Evolutionary conservation across 2,113 vertebrate species (phyloP).

Genomic region (Uropsilus gracilis): DNA sequence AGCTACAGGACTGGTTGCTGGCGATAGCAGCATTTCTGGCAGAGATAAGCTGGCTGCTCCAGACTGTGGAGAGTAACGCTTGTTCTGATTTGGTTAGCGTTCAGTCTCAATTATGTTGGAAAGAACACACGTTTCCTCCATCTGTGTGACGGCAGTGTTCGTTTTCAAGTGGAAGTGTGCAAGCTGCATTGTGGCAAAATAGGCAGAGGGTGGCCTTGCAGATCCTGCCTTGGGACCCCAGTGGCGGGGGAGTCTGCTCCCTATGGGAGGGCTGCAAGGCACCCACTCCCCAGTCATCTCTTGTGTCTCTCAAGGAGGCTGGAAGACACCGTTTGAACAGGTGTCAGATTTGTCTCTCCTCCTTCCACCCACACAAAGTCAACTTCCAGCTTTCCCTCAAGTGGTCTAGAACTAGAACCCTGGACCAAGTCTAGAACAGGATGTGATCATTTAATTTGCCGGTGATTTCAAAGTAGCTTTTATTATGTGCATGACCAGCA

Average conservation of each 20-base stretch:
- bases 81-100: slow-evolving; percentile 77
- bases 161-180: slow-evolving; percentile 65
- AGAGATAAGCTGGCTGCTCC: slow-evolving; percentile 47
- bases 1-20: no score
- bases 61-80: slow-evolving; percentile 67
- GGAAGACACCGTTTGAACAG: slow-evolving; percentile 66
- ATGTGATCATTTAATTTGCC: slow-evolving; percentile 54
- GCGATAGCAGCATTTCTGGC: slow-evolving; percentile 52
- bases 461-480: slow-evolving; percentile 64
- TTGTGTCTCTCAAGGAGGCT: not conserved
- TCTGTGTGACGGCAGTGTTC: slow-evolving; percentile 73
- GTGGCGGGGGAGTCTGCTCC: slow-evolving; percentile 58
- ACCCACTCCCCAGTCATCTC: slow-evolving; percentile 55
- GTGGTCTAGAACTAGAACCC: slow-evolving; percentile 50
- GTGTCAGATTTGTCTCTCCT: slow-evolving; percentile 79
- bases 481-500: slow-evolving; percentile 49
- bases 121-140: slow-evolving; percentile 62
- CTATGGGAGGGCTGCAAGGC: not conserved
- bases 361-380: slow-evolving; percentile 64
- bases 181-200: slow-evolving; percentile 61
- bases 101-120: slow-evolving; percentile 81
- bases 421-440: slow-evolving; percentile 50
- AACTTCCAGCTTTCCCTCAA: slow-evolving; percentile 44
- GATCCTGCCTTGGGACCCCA: slow-evolving; percentile 43
- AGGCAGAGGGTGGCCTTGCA: slow-evolving; percentile 68